phyloP scores from a whole-genome alignment of 2,797 vertebrate species.

The Platalea minor region DNA sequence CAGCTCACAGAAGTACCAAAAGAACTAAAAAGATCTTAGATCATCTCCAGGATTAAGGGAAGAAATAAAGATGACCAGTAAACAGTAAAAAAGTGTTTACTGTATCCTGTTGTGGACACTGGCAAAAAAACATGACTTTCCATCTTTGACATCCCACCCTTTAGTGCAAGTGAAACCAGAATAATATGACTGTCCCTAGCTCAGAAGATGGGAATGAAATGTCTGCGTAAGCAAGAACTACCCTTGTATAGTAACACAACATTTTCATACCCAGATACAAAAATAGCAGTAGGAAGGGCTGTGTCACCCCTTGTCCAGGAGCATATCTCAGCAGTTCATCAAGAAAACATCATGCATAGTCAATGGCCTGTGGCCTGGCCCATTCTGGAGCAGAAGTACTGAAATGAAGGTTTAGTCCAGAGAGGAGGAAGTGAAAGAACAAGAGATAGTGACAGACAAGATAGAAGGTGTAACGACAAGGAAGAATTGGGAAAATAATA shows the following conservation, averaged over 20 bases:
- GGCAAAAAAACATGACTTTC: neutral
- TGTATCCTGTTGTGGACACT: neutral
- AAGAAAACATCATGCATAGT: neutral
- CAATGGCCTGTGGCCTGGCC: neutral
- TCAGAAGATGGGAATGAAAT: neutral
- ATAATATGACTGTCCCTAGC: neutral
- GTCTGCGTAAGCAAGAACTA: neutral
- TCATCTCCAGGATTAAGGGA: neutral
- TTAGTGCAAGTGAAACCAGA: neutral
- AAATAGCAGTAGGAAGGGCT: neutral
- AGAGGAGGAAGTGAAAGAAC: neutral
- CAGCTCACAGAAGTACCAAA: neutral
- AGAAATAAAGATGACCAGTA: neutral
- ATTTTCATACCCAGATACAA: neutral
- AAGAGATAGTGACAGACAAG: neutral
- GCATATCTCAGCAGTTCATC: neutral
- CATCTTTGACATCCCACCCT: neutral
- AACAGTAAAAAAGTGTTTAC: neutral
- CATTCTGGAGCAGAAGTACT: neutral
- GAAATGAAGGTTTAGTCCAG: neutral
- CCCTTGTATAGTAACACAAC: neutral
- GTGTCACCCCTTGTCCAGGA: neutral
- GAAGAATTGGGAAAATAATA: neutral
- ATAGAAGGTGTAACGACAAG: neutral
- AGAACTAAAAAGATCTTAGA: neutral